Conservation (phyloP, 2,888 invertebrate genomes). For the Conomelus anceps region DNA sequence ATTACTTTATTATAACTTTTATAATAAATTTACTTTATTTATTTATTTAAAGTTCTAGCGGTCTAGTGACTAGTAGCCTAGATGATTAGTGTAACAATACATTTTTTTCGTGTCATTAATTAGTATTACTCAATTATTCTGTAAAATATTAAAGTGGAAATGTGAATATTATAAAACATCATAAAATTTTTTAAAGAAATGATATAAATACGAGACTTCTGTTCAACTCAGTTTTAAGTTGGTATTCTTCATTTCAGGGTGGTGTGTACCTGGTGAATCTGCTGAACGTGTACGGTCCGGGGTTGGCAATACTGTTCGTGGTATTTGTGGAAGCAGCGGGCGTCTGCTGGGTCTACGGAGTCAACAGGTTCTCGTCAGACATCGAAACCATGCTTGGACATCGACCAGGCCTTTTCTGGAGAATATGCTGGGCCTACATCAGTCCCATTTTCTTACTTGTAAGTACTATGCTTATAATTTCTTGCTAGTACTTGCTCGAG, state of each 20-base stretch:
- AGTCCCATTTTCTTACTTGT: constrained; percentile 79
- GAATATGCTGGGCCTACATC: constrained; percentile 78
- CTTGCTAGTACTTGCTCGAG: not conserved
- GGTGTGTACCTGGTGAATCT: constrained; percentile 82
- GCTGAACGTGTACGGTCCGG: constrained; percentile 81
- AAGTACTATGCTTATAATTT: constrained; percentile 34
- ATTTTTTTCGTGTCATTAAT: too few relatives aligned
- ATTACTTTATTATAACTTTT: too few relatives aligned
- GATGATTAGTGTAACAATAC: too few relatives aligned
- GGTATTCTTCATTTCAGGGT: constrained; percentile 52
- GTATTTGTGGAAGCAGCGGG: constrained; percentile 87
- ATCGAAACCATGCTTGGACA: constrained; percentile 78
- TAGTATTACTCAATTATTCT: too few relatives aligned
- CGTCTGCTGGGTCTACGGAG: constrained; percentile 85
- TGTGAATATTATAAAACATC: too few relatives aligned
- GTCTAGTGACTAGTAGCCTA: too few relatives aligned
- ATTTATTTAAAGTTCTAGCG: too few relatives aligned
- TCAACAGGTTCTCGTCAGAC: constrained; percentile 70
- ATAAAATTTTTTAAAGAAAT: too few relatives aligned
- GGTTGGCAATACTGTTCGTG: constrained; percentile 79
- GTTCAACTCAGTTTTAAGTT: too few relatives aligned
- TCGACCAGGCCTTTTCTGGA: constrained; percentile 70
- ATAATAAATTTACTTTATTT: too few relatives aligned
- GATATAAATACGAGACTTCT: too few relatives aligned
- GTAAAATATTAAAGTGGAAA: too few relatives aligned